Conservation (phyloP, 2,113 vertebrate genomes). For the Xiphophorus couchianus region DNA sequence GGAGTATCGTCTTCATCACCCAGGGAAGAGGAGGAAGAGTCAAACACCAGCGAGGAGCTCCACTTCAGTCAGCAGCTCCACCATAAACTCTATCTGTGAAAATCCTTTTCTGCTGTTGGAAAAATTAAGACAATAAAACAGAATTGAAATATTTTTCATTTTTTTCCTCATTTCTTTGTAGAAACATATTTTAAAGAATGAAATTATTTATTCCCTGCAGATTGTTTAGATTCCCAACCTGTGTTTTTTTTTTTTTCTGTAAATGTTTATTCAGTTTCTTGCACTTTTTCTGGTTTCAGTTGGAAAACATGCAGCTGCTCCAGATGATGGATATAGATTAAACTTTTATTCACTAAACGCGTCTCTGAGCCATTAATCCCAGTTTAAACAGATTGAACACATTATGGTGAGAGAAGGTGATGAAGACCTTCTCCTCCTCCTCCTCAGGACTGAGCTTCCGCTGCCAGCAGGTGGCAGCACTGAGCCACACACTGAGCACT, state of each 20-base stretch:
- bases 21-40: not conserved
- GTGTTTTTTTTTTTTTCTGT: not conserved
- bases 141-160: not conserved
- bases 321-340: no score
- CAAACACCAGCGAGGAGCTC: not conserved
- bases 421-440: no score
- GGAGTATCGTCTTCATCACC: not conserved
- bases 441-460: no score
- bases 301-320: not conserved
- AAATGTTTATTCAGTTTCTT: no score
- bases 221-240: not conserved
- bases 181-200: not conserved
- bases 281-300: not conserved
- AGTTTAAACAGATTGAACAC: not conserved
- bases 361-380: not conserved
- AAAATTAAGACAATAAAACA: not conserved
- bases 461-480: slow-evolving; percentile 37
- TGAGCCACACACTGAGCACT: not conserved
- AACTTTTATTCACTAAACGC: not conserved
- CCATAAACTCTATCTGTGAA: not conserved
- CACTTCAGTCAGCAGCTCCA: no score
- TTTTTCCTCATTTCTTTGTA: not conserved
- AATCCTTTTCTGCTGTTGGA: not conserved
- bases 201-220: not conserved
- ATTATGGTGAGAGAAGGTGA: no score